A percentile compares a stretch with the other conserved stretches of the same genome.
phyloP scores from a whole-genome alignment of 64 coral and sea anemone species.

The Dendrophyllia cribrosa region DNA sequence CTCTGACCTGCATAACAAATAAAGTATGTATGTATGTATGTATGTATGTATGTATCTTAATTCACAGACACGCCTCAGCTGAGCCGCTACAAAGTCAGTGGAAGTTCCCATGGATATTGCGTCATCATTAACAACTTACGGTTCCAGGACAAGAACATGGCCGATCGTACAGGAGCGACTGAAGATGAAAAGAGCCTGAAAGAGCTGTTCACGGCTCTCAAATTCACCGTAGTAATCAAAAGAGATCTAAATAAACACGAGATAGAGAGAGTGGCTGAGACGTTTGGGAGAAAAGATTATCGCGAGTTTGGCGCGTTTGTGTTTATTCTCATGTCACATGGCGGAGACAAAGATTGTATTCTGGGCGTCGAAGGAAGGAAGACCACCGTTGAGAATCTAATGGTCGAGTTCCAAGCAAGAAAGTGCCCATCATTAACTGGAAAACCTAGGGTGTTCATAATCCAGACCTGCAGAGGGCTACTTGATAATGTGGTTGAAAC shows the following conservation, averaged over 20 bases:
- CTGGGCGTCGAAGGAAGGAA: no score
- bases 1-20: no score
- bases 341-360: conserved; percentile 36
- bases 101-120: conserved; percentile 27
- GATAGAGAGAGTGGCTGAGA: not conserved
- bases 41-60: no score
- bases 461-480: conserved; percentile 44
- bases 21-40: no score
- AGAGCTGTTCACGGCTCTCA: not conserved
- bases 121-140: conserved; percentile 63
- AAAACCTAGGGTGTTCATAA: conserved; percentile 62
- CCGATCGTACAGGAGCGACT: conserved; percentile 9
- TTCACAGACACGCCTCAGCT: not conserved
- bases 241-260: not conserved
- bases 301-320: conserved; percentile 36
- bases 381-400: no score
- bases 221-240: conserved; percentile 33
- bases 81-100: conserved; percentile 2
- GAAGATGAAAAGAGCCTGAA: conserved; percentile 26
- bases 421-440: conserved; percentile 35
- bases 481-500: not conserved
- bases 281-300: conserved; percentile 22
- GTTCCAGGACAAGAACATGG: not conserved
- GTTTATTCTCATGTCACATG: conserved; percentile 60
- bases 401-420: not conserved